A percentile compares a stretch with the other conserved stretches of the same genome.
These are phyloP conservation scores for Pteromalus puparum DNA, from an alignment of 1,140 invertebrate species.

Conservation along the genomic window DNA sequence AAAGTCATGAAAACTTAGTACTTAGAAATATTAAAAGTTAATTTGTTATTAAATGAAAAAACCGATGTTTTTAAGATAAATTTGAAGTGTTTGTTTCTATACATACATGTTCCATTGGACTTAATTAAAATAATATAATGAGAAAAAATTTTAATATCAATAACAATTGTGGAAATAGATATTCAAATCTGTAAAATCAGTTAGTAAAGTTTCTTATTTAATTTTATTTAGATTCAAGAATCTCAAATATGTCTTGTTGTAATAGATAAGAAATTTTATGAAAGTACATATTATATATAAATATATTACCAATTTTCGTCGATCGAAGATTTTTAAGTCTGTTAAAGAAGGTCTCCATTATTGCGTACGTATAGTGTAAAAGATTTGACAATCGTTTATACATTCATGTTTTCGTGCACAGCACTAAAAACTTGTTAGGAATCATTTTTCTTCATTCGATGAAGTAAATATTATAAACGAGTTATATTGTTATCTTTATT, in stretches of 20 bases:
- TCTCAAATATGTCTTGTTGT: slow-evolving; percentile 43
- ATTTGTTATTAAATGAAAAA: slow-evolving; percentile 14
- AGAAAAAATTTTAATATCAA: not conserved
- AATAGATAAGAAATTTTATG: slow-evolving; percentile 42
- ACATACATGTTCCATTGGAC: slow-evolving; percentile 19
- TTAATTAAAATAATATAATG: not conserved
- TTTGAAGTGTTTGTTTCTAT: slow-evolving; percentile 25
- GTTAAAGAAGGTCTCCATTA: slow-evolving; percentile 37
- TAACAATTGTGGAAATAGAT: slow-evolving; percentile 10
- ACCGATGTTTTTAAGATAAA: not conserved
- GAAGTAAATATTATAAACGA: slow-evolving; percentile 7
- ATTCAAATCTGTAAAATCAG: not conserved
- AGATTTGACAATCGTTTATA: slow-evolving; percentile 42
- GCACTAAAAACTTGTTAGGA: slow-evolving; percentile 48
- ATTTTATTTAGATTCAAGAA: slow-evolving; percentile 37
- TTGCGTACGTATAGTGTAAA: slow-evolving; percentile 35
- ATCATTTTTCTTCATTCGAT: slow-evolving; percentile 40
- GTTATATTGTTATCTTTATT: slow-evolving; percentile 39
- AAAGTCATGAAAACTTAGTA: slow-evolving; percentile 11
- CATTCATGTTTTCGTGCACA: slow-evolving; percentile 39
- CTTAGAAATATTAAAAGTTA: not conserved
- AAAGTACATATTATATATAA: slow-evolving; percentile 31
- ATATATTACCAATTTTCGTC: slow-evolving; percentile 43
- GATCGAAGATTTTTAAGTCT: slow-evolving; percentile 49
- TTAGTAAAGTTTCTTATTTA: not conserved